Evolutionary conservation across 2,113 vertebrate genomes (phyloP), one percentile per base, ranked within the genome.

Genomic region (Pica pica): DNA sequence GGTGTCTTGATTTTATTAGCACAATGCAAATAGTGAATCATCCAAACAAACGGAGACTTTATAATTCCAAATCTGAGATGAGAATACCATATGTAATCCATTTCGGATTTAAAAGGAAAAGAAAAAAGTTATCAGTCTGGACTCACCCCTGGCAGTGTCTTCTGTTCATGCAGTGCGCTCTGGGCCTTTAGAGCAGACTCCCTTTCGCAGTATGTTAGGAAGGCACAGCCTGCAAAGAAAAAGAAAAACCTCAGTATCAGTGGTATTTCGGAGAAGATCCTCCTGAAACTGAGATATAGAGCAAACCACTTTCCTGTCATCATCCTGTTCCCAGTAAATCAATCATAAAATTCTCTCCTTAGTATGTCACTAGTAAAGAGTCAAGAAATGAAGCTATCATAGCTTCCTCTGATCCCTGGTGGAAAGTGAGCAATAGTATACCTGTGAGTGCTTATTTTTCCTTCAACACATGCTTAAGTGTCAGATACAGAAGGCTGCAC

Each of bases 171-270:
- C 93, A 98, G 96, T 55, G 98, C 98, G 16, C 98, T 98, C 98
- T 98, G 98, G 96, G 98, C 98, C 97, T 98, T 98, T 94, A 98
- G 96, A 94, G 98, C 98, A 89, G 98, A 98, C 97, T 98, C 98
- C 94, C 98, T 97, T 98, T 98, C 98, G 95, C 98, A 98, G 97
- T 98, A 98, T 71, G 98, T 98, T 97, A 98, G 97, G 98, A 98
- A 98, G 95, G 98, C 98, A 96, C 98, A 98, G 97, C 98, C 98
- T 98, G 95, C 33, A 89, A 95, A 94, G 37, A 86, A 46, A 97
- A 97, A 35, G 23, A 47, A 95, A 87, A 70, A 35, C 4, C 20
- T 86, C 10, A 0, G 28, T 89, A 57, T 91, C 7, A 56, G 6
- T 18, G 79, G 4, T 35, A 1, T 15, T 88, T 65, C 27, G 20